Percentiles rank a stretch among this genome's conserved stretches.
These are phyloP conservation scores for Xyrauchen texanus DNA, from an alignment of 2,113 vertebrate genomes.

Conservation along the genomic window DNA sequence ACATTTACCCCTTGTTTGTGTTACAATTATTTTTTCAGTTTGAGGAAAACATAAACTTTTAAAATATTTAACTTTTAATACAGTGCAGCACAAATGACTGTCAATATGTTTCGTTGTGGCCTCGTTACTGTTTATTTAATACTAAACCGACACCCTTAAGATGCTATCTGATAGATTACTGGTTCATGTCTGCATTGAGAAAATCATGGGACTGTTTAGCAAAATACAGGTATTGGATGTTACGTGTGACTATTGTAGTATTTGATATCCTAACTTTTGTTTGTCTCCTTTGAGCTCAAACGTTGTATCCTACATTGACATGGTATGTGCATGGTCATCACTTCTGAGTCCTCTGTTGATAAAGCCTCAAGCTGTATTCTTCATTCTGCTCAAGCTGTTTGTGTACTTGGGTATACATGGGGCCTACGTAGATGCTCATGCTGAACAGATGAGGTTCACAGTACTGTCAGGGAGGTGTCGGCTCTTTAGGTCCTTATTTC, in stretches of 20 bases:
- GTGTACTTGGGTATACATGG: constrained; percentile 16
- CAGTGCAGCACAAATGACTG: neutral
- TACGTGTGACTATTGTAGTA: neutral
- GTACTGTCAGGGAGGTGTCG: neutral
- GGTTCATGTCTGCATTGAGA: neutral
- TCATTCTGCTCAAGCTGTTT: constrained; percentile 26
- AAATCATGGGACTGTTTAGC: neutral
- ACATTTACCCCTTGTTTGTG: neutral
- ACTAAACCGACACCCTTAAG: neutral
- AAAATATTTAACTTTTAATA: neutral
- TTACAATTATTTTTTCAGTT: neutral
- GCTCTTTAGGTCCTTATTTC: neutral
- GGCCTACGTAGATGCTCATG: constrained; percentile 22
- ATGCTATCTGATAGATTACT: constrained; percentile 8
- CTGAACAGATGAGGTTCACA: neutral
- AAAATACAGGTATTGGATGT: neutral
- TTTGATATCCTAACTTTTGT: neutral
- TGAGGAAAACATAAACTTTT: neutral
- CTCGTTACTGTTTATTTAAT: constrained; percentile 13
- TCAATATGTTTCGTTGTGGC: neutral
- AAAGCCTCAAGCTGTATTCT: constrained; percentile 25
- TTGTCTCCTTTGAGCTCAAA: constrained; percentile 8
- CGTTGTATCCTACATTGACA: constrained; percentile 14
- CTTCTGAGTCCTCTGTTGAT: constrained; percentile 48
- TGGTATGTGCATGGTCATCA: constrained; percentile 51